Base-by-base conservation (phyloP, 2,113 vertebrate species). In the Naja naja region DNA sequence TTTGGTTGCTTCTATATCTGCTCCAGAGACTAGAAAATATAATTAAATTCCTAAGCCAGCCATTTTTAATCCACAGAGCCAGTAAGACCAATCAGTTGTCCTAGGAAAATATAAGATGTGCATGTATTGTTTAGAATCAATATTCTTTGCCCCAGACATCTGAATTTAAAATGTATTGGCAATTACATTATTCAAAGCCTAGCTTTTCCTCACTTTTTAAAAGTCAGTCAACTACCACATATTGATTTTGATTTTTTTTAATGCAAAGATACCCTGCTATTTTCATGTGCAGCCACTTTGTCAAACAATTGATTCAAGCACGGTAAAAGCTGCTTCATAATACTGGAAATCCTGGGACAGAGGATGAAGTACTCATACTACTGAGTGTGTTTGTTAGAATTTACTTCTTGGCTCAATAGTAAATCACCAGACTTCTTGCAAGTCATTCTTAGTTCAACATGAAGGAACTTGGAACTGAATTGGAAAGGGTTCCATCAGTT, bases 161-260 rank as follows among this genome's bases (percentile, higher is more conserved):
- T 87, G 86, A 52, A 47, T 87, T 87, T 87, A 87, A 30, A 87
- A 87, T 53, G 27, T 87, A 87, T 87, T 87, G 86, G 43, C 86
- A 87, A 52, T 87, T 87, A 87, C 86, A 87, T 30, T 87, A 87
- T 87, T 87, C 45, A 81, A 27, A 87, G 27, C 27, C 43, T 87
- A 87, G 85, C 86, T 87, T 87, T 87, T 52, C 86, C 49, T 87
- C 86, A 87, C 86, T 49, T 87, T 49, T 53, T n/a, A 87, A 81
- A 87, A 87, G 25, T 87, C 86, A 87, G 86, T 87, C 86, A 87
- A 47, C 86, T 87, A 49, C 43, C 27, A 53, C 86, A 87, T 87
- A 87, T 87, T 87, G 86, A 49, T 87, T 87, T 87, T 81, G 74
- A 81, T 81, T 87, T 30, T 87, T 47, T 87, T 87, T 87, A 52